These are phyloP conservation scores for Girardinichthys multiradiatus DNA, from an alignment of 2,113 vertebrate genomes.

Conservation along the genomic window DNA sequence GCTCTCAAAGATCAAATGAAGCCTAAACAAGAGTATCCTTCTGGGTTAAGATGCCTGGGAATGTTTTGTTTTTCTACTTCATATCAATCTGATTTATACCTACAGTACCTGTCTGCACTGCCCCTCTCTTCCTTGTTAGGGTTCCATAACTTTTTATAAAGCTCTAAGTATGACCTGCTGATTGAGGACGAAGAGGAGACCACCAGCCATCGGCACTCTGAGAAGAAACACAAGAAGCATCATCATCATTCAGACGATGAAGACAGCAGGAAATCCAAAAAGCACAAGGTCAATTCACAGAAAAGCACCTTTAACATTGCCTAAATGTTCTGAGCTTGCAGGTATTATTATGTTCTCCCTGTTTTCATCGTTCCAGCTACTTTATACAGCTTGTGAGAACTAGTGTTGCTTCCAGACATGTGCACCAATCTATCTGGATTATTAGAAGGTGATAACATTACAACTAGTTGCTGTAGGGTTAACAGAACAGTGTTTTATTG, in stretches of 20 bases:
- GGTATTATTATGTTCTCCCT: too few relatives aligned
- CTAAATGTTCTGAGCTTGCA: neutral
- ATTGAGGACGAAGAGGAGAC: slow-evolving; percentile 83
- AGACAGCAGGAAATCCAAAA: slow-evolving; percentile 84
- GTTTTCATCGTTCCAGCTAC: too few relatives aligned
- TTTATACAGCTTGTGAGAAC: too few relatives aligned
- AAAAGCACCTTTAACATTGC: neutral
- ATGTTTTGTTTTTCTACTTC: neutral
- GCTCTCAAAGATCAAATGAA: slow-evolving; percentile 91
- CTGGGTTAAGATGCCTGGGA: neutral
- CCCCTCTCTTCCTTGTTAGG: neutral
- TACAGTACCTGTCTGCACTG: neutral
- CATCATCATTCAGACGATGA: slow-evolving; percentile 88
- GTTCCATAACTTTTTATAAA: slow-evolving; percentile 80
- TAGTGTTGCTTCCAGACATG: too few relatives aligned
- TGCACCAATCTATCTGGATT: too few relatives aligned
- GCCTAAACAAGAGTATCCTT: slow-evolving; percentile 96
- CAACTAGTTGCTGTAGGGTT: too few relatives aligned
- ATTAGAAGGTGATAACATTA: too few relatives aligned
- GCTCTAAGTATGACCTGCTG: slow-evolving; percentile 90
- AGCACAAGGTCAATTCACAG: slow-evolving; percentile 82
- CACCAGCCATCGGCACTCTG: slow-evolving; percentile 70
- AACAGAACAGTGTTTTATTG: too few relatives aligned
- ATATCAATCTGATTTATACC: too few relatives aligned
- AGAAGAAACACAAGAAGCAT: slow-evolving; percentile 88